A percentile compares a stretch with the other conserved stretches of the same genome.
These are phyloP conservation scores for Ochropleura plecta DNA, from an alignment of 2,888 invertebrate species.

Conservation along the genomic window DNA sequence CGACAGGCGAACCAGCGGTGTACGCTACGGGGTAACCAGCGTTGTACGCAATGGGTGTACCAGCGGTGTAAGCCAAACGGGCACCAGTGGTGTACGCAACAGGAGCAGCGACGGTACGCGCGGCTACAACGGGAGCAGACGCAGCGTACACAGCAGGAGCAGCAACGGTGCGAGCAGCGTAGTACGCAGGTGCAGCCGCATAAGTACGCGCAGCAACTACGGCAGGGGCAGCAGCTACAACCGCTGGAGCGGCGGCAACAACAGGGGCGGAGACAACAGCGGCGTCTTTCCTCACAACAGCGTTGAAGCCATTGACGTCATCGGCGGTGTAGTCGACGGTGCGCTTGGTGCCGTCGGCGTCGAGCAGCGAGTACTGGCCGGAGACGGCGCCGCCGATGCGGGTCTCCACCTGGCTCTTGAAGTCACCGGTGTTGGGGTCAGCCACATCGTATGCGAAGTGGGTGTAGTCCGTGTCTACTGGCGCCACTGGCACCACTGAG, in stretches of 20 bases:
- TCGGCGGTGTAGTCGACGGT: slow-evolving; percentile 91
- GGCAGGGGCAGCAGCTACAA: slow-evolving; percentile 70
- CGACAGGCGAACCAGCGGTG: slow-evolving; percentile 41
- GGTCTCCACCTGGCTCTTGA: slow-evolving; percentile 90
- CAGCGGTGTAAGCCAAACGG: slow-evolving; percentile 58
- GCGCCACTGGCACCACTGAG: slow-evolving; percentile 89
- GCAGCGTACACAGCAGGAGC: slow-evolving; percentile 59
- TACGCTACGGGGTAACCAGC: slow-evolving; percentile 36
- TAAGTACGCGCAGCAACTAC: slow-evolving; percentile 65
- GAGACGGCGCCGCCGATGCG: slow-evolving; percentile 88
- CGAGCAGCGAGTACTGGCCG: slow-evolving; percentile 90
- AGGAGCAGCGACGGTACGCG: slow-evolving; percentile 59
- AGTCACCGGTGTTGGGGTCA: slow-evolving; percentile 90
- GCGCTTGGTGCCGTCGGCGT: slow-evolving; percentile 90
- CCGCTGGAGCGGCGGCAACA: slow-evolving; percentile 74
- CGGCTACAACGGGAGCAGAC: slow-evolving; percentile 50
- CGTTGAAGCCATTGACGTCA: slow-evolving; percentile 90
- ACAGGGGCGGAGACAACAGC: slow-evolving; percentile 79
- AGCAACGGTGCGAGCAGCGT: slow-evolving; percentile 42
- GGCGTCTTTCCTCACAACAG: slow-evolving; percentile 90
- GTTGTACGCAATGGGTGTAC: slow-evolving; percentile 29
- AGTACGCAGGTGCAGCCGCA: slow-evolving; percentile 61
- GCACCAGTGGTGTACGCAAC: slow-evolving; percentile 35
- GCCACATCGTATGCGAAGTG: slow-evolving; percentile 91
- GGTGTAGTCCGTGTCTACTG: slow-evolving; percentile 88